phyloP scores from a whole-genome alignment of 2,113 vertebrate species.

The Callaeas wilsoni region DNA sequence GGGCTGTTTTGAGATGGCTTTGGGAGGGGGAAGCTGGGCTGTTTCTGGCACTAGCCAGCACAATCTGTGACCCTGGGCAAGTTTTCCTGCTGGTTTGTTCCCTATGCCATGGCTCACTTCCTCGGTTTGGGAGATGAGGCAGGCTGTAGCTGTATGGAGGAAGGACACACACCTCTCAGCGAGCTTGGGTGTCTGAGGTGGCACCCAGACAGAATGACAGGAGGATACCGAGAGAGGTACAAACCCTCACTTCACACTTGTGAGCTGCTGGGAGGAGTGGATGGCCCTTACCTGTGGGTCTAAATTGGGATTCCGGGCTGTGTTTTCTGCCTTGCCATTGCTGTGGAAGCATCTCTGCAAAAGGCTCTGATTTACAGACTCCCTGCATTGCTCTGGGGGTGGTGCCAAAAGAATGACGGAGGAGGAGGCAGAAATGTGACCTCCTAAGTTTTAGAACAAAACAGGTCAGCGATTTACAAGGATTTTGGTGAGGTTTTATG shows the following conservation, averaged over 20 bases:
- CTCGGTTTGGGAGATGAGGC: neutral
- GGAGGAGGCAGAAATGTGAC: neutral
- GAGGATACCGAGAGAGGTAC: neutral
- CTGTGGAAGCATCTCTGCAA: neutral
- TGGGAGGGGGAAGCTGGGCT: neutral
- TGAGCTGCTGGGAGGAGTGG: neutral
- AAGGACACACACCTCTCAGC: neutral
- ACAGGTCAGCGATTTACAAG: constrained; percentile 29
- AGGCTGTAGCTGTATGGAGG: neutral
- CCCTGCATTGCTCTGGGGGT: neutral
- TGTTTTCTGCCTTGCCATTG: neutral
- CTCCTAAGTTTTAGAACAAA: constrained; percentile 23
- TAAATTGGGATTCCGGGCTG: neutral
- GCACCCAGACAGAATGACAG: neutral
- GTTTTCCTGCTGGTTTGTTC: neutral
- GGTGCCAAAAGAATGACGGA: neutral
- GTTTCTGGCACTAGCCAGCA: neutral
- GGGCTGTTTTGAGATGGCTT: neutral
- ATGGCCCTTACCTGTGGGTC: neutral
- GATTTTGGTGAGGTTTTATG: constrained; percentile 3
- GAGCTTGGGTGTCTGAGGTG: neutral
- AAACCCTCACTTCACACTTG: neutral
- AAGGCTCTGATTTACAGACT: constrained; percentile 31
- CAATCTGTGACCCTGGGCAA: neutral
- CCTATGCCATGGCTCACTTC: neutral